Base-by-base conservation (phyloP, 2,113 vertebrate species). In the Nothocercus julius region DNA sequence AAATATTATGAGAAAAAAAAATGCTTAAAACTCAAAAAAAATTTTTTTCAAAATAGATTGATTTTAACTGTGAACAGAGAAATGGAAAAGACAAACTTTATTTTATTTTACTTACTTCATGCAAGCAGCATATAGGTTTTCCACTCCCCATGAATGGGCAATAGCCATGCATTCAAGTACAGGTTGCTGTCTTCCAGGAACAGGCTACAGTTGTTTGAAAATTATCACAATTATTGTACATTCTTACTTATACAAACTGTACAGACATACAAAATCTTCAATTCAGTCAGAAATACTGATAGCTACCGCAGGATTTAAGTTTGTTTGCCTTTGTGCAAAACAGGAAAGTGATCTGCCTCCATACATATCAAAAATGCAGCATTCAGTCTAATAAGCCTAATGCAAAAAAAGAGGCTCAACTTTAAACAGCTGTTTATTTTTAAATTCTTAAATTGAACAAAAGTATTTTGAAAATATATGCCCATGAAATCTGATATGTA, bases 121-220 rank as follows among this genome's bases (percentile, higher is more conserved):
- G 96, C 99, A 99, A 69, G 98, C 97, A 93, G 85, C 82, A 92
- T 99, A 98, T 45, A 99, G 98, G 87, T 93, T 98, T 92, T 99
- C 98, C 81, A 98, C 98, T 95, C 98, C 98, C 88, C 98, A 59
- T 40, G 98, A 98, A 90, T 99, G 97, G 77, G 98, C 98, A 97
- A 99, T 98, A 93, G 98, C 98, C 85, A 99, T 97, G 90, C 99
- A 99, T 96, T 99, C 99, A 13, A 99, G 93, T 38, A 99, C 92
- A 32, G 98, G 98, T 77, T 96, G 98, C 96, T 99, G 98, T 62
- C 98, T 98, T 82, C 98, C 98, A 70, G 98, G 97, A 90, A 98
- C 58, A 34, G 98, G 98, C 99, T 99, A 95, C 85, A 97, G 96
- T 95, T 84, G 49, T 97, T 34, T 94, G 69, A 94, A 96, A 96